Evolutionary conservation across 2,888 invertebrate species (phyloP), one percentile per base, ranked within the genome.

Genomic region (Caenorhabditis sp.): DNA sequence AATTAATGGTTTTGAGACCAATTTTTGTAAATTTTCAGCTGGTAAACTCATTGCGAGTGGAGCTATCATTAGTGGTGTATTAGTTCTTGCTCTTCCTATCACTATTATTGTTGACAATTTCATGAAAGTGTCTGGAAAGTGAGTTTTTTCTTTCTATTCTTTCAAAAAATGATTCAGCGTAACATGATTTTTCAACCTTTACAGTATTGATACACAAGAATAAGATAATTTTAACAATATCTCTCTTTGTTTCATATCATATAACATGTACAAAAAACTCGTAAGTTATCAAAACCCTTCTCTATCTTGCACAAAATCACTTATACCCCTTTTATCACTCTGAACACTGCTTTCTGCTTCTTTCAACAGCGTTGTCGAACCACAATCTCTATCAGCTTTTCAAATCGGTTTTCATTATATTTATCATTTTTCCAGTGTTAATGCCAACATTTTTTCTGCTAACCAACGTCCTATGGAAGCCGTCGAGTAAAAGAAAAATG

Each of bases 91-190:
- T 14, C 80, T 86, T 36, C 86, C 81, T 63, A 86, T 86, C 81
- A 86, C 86, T 21, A 86, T 86, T 66, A 86, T 86, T 65, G 86
- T 86, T 54, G 86, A 86, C 67, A 85, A 86, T 65, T 86, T 86
- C 63, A 84, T 86, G 84, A 84, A 83, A 73, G 84, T 84, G 14
- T 82, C 84, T 60, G 82, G 82, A 78, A 82, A 81, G 83, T 81
- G 57, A 78, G 82, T 82, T 61, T 8, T 27, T 62, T 53, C n/a
- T 21, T 21, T 8, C 27, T 26, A 27, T 8, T 4, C 26, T 24
- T 8, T 55, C 1, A 6, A 4, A 21, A 55, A 4, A 53, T 53
- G 53, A 21, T 53, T 5, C 17, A 27, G 17, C 2, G 3, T 55
- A 23, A 6, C 43, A 6, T 55, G 17, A 26, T 21, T 55, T 23